These are phyloP conservation scores for Lemur catta DNA, from an alignment of 2,797 vertebrate genomes.

Conservation along the genomic window DNA sequence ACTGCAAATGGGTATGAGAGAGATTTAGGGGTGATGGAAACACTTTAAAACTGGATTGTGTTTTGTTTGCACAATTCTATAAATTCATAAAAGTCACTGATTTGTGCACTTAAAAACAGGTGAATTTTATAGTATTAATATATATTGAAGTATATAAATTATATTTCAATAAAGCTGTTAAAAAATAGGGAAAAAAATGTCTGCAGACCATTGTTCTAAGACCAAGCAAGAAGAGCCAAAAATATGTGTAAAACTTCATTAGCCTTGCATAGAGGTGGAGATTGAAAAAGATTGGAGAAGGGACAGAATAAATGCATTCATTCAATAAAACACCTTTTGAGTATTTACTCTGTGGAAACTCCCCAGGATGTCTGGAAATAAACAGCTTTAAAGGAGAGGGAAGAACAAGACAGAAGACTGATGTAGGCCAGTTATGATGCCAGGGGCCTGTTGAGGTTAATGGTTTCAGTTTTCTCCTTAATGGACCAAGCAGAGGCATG, in stretches of 20 bases:
- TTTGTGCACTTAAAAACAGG: background rate
- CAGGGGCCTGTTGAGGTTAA: background rate
- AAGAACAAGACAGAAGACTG: background rate
- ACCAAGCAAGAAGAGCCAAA: background rate
- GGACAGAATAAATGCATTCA: background rate
- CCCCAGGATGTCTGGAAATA: background rate
- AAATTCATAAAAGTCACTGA: background rate
- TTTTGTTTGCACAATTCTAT: background rate
- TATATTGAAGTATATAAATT: background rate
- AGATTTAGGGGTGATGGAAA: background rate
- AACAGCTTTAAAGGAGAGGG: background rate
- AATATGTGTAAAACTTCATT: background rate
- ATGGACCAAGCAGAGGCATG: background rate
- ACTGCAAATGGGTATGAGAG: background rate
- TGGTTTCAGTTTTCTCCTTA: background rate
- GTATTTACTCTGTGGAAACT: background rate
- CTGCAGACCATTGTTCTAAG: background rate
- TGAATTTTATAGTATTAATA: background rate
- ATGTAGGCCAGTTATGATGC: background rate
- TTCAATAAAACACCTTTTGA: background rate
- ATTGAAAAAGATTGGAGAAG: background rate
- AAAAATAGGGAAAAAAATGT: background rate
- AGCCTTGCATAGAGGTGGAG: background rate
- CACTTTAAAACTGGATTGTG: background rate
- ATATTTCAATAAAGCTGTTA: background rate